Evolutionary conservation across 2,888 invertebrate species (phyloP), one percentile per base, ranked within the genome.

Genomic region (Tortrix viridana): DNA sequence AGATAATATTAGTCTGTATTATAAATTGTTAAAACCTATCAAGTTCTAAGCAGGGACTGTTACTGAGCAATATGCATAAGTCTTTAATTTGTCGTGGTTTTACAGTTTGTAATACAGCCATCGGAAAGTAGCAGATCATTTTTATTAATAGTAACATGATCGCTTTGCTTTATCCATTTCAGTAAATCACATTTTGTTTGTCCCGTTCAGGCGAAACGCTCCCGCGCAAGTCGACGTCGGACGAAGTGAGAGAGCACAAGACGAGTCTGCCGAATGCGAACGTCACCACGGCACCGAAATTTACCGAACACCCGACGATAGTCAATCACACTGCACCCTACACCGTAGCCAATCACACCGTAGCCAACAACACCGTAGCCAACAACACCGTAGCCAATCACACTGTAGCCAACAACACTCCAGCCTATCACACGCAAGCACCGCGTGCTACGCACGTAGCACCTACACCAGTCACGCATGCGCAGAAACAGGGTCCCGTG

Each of bases 231-330:
- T 91, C 91, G 5, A 88, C 81, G 64, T 89, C 91, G 65, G 91
- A 91, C 56, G 91, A 91, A 82, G 84, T 88, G 82, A 89, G 86
- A 80, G 91, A 90, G 69, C 82, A 85, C 79, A 88, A 85, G 74
- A 82, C 86, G 69, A 89, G 86, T 72, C 80, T 80, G 65, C 80
- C 79, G 73, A 89, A 87, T 80, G 77, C 87, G 77, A 88, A 83
- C 79, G 71, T 80, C 65, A 74, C 74, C 44, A 64, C 74, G 46
- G 53, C 71, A 65, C 75, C 65, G 65, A 85, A 81, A 77, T 77
- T 78, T 52, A 74, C 75, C 63, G 73, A 76, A 85, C 75, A 77
- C 79, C 67, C 74, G 69, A 76, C 46, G 18, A 55, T 56, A 23
- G 60, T n/a, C 18, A 65, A 67, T 41, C 65, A 63, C 20, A 49